Evolutionary conservation across 1,140 invertebrate species (phyloP), one percentile per base, ranked within the genome.

Genomic region (Cotesia typhae): DNA sequence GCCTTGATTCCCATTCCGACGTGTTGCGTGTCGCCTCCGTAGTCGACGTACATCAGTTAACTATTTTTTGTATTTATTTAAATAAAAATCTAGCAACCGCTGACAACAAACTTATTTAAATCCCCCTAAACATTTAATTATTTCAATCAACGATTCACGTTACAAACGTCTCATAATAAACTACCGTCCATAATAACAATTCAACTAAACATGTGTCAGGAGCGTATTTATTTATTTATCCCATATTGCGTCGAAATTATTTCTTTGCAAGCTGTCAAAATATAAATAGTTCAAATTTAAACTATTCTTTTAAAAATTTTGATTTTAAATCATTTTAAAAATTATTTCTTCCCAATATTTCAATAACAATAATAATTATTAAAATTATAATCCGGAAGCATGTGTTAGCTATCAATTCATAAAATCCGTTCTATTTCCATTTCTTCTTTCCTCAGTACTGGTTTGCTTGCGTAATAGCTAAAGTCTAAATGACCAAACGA

Each of bases 1-100:
- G 87, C 85, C 86, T 88, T 88, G 84, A 88, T 87, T 87, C 87
- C 87, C 87, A 88, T 88, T 81, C 86, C 87, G 85, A 79, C 82
- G 78, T 86, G 81, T 77, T 72, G 71, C 55, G 79, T 75, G 74
- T 83, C 83, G 71, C 78, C 71, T 73, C 82, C 78, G 82, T 83
- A 86, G 76, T 87, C 85, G 77, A 86, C 85, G 79, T 84, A 86
- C 85, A 87, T 86, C 80, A 79, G 83, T 82, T 77, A 71, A 78
- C 68, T 75, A 53, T 71, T 70, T 59, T 47, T 67, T 10, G 75
- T 76, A 41, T 70, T 47, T 75, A 80, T 76, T 75, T 78, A 76
- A 77, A 57, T 72, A 77, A 74, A 79, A 79, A 80, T 77, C 80
- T 82, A 41, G 5, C 5, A 41, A 41, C 38, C 38, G 9, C 6